Evolutionary conservation across 1,140 invertebrate species (phyloP).

Genomic region (Drosophila miranda): DNA sequence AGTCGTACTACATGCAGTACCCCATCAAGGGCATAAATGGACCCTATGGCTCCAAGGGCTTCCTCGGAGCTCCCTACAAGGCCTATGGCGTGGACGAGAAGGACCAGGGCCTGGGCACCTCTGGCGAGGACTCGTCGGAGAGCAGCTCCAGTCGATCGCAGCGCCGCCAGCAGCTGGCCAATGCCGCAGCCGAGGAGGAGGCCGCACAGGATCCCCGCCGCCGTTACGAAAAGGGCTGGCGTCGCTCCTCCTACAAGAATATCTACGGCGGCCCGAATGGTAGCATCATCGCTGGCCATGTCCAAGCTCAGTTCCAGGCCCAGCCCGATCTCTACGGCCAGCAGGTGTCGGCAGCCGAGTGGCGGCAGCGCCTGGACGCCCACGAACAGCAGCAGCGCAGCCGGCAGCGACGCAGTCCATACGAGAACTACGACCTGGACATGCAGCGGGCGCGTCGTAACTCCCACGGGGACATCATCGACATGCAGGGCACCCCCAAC

Average conservation of each 20-base stretch:
- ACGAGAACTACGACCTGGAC: conserved; percentile 62
- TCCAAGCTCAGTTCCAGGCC: conserved; percentile 61
- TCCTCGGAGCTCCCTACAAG: conserved; percentile 84
- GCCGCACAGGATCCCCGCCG: conserved; percentile 83
- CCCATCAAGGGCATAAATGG: conserved; percentile 87
- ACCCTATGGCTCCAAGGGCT: conserved; percentile 83
- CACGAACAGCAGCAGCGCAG: conserved; percentile 65
- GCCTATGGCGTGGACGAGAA: conserved; percentile 87
- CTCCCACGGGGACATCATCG: conserved; percentile 61
- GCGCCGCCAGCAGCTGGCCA: conserved; percentile 83
- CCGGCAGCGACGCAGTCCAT: conserved; percentile 40
- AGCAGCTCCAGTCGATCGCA: conserved; percentile 88
- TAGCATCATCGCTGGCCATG: conserved; percentile 1
- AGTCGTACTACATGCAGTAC: conserved; percentile 89
- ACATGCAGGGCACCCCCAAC: conserved; percentile 63
- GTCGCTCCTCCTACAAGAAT: conserved; percentile 84
- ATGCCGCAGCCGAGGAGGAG: conserved; percentile 36
- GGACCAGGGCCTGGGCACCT: conserved; percentile 93
- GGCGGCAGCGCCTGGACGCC: conserved; percentile 68
- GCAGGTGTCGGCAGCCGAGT: conserved; percentile 76
- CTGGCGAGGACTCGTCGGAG: conserved; percentile 90
- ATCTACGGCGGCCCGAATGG: conserved; percentile 45
- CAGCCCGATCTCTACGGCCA: conserved; percentile 75
- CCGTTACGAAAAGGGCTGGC: conserved; percentile 88
- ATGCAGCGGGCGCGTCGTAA: conserved; percentile 60